Base-by-base conservation (phyloP, 2,888 invertebrate genomes). In the Philhelius pedissequus region DNA sequence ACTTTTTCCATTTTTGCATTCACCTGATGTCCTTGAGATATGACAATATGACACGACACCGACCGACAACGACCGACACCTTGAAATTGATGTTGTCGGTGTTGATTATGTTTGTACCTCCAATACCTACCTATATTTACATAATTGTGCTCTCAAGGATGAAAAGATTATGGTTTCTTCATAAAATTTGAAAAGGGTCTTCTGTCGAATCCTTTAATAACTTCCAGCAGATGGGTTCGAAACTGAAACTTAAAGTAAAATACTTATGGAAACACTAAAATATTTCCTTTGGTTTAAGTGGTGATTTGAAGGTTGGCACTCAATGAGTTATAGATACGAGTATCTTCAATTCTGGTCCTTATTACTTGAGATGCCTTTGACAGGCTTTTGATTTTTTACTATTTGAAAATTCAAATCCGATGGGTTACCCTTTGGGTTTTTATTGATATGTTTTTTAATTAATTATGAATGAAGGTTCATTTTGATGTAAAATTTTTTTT, bases 401-500 rank as follows among this genome's bases (percentile, higher is more conserved):
- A 4, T 32, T 30, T 15, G 5, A 11, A 15, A 62, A 7, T 18
- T 62, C 45, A 64, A 45, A 43, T 43, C 43, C 43, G 27, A 43
- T 62, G 30, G 13, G 22, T 13, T 64, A 38, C 38, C 45, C 27
- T 18, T 22, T 48, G 20, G 20, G 20, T 75, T 75, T 56, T 38
- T 11, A 56, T 64, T 56, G 56, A 71, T 38, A 50, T 71, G 58
- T 35, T 60, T 79, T 79, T 79, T 73, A 79, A 79, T 79, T 79
- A 79, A 79, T 74, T 52, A 68, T 60, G 79, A 68, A 73, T 74
- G 68, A 62, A 52, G 35, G 32, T 52, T 52, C 50, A n/a, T 20
- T 35, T 43, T 22, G 54, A 25, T 25, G 48, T 70, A 6, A 38
- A 2, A 9, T 15, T 70, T 78, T 50, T 35, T 35, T 20, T 22